A percentile compares a stretch with the other conserved stretches of the same genome.
Evolutionary conservation across 2,113 vertebrate genomes (phyloP).

Genomic region (Calidris pugnax): DNA sequence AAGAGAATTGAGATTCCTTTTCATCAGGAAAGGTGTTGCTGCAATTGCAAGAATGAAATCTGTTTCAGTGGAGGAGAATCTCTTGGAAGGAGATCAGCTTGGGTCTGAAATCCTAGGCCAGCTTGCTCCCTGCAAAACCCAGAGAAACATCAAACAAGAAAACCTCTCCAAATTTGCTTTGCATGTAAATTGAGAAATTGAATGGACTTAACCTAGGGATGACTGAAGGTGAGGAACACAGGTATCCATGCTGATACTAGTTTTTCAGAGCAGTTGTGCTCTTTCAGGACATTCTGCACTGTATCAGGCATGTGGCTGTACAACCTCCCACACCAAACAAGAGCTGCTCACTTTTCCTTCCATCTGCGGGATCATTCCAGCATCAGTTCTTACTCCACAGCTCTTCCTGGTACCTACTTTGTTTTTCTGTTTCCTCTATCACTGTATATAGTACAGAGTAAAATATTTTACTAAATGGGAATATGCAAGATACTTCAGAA

Average conservation of each 20-base stretch:
- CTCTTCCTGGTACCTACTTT: fast-evolving
- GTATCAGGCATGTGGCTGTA: fast-evolving
- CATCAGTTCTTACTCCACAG: not conserved
- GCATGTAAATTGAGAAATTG: not conserved
- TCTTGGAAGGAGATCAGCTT: not conserved
- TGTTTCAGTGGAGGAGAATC: not conserved
- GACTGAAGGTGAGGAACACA: not conserved
- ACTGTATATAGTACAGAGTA: not conserved
- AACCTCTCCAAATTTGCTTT: not conserved
- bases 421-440: not conserved
- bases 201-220: not conserved
- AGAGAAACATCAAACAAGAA: not conserved
- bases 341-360: not conserved
- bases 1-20: not conserved
- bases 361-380: not conserved
- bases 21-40: not conserved
- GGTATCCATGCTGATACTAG: not conserved
- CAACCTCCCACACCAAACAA: not conserved
- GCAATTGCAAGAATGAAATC: not conserved
- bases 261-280: not conserved
- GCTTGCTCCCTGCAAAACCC: not conserved
- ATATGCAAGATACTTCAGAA: not conserved
- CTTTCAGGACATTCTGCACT: not conserved
- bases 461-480: not conserved
- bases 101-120: not conserved